Conservation (phyloP, 2,113 vertebrate species). For the Oostethus manadensis region DNA sequence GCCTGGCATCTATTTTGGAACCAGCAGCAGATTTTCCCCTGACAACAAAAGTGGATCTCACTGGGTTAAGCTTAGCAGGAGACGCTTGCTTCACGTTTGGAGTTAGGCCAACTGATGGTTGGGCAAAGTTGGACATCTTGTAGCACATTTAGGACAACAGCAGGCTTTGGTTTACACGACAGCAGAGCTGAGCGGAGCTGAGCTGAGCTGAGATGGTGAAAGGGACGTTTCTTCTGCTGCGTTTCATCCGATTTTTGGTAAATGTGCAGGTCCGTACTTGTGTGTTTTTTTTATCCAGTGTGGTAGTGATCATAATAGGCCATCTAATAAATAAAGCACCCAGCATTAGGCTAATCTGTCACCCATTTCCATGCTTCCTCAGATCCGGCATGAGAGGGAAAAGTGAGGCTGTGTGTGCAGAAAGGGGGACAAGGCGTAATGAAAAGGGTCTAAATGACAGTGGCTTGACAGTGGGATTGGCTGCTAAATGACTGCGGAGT, state of each 20-base stretch:
- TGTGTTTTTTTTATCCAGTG: slow-evolving; percentile 72
- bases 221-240: slow-evolving; percentile 11
- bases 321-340: slow-evolving; percentile 78
- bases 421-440: slow-evolving; percentile 79
- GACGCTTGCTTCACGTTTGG: slow-evolving; percentile 37
- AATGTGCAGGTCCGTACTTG: slow-evolving; percentile 36
- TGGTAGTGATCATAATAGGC: slow-evolving; percentile 68
- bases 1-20: no score
- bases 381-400: slow-evolving; percentile 24
- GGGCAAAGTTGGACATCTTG: slow-evolving; percentile 62
- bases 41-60: no score
- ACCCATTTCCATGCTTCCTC: slow-evolving; percentile 82
- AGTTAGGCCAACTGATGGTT: slow-evolving; percentile 68
- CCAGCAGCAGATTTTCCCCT: no score
- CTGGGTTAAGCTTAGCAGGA: slow-evolving; percentile 52
- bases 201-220: slow-evolving; percentile 5
- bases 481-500: slow-evolving; percentile 99
- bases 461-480: slow-evolving; percentile 99
- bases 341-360: slow-evolving; percentile 88
- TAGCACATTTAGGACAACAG: slow-evolving; percentile 59
- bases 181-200: slow-evolving; percentile 61
- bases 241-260: slow-evolving; percentile 60
- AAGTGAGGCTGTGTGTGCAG: slow-evolving; percentile 38
- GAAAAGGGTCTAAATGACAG: slow-evolving; percentile 99
- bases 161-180: slow-evolving; percentile 9